A percentile compares a stretch with the other conserved stretches of the same genome.
These are phyloP conservation scores for Atractosteus spatula DNA, from an alignment of 2,113 vertebrate species.

Conservation along the genomic window DNA sequence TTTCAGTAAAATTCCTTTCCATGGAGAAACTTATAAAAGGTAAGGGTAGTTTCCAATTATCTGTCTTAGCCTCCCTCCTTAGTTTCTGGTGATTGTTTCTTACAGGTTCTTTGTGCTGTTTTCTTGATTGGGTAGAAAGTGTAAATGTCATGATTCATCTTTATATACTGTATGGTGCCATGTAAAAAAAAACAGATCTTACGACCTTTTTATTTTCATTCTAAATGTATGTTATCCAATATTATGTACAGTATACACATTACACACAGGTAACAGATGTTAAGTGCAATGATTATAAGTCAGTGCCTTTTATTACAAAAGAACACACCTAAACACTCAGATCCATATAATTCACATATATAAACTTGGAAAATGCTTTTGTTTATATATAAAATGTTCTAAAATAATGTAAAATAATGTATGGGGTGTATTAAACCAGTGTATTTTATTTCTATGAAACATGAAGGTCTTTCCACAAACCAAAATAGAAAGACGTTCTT, in stretches of 20 bases:
- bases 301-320: conserved; percentile 30
- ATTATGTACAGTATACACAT: no score
- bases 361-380: neutral
- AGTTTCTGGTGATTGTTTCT: no score
- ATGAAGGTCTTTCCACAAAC: conserved; percentile 5
- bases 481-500: neutral
- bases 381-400: conserved; percentile 3
- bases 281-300: conserved; percentile 33
- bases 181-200: neutral
- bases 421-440: neutral
- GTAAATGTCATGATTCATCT: neutral
- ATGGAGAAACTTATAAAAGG: no score
- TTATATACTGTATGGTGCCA: conserved; percentile 2
- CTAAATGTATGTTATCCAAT: no score
- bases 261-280: conserved; percentile 5
- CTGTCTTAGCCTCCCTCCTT: no score
- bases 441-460: conserved; percentile 13
- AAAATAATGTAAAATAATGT: neutral
- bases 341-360: no score
- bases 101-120: no score
- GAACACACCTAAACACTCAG: neutral
- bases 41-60: no score
- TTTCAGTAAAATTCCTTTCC: no score
- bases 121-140: no score
- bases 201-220: no score